Evolutionary conservation across 2,888 invertebrate species (phyloP), one percentile per base, ranked within the genome.

Genomic region (Temnothorax unifasciatus): DNA sequence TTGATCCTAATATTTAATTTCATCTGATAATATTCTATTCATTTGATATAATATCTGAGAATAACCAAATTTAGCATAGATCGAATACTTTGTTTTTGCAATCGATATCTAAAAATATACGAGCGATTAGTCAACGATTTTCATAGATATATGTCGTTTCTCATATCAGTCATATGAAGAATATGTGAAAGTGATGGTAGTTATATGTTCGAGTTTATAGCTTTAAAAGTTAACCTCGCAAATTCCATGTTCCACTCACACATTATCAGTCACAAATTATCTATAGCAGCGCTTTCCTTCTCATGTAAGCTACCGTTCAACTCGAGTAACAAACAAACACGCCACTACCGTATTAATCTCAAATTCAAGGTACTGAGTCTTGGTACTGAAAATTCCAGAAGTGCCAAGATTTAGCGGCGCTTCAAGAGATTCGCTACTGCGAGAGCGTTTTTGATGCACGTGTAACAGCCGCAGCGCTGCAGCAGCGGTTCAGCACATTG

Each of bases 401-500:
- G 89, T 88, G 85, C 85, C 34, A 50, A 87, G 87, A 90, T 91
- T 90, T 89, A 86, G 82, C 77, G 21, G 82, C 68, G 77, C 52
- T 81, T 73, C 83, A 73, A 59, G 73, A 86, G 89, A 79, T 87
- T 87, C 88, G 84, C 64, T 52, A 59, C 21, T 73, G 79, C 63
- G 66, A 66, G 76, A 68, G 64, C 88, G 84, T 89, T 90, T 89
- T 89, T 90, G 86, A 87, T 89, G 87, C 84, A 83, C 85, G 85
- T 69, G 82, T 86, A 84, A 88, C 86, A 86, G 76, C 81, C 68
- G 63, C 54, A 66, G 64, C 81, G 18, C 85, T 29, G 69, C 82
- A 91, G 69, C 82, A 91, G 89, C 86, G 86, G 89, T 91, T 90
- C 89, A 85, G 90, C 75, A 86, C 85, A 68, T 85, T 89, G 86